These are phyloP conservation scores for Sebastes ruberrimus DNA, from an alignment of 2,797 vertebrate species.

Conservation along the genomic window DNA sequence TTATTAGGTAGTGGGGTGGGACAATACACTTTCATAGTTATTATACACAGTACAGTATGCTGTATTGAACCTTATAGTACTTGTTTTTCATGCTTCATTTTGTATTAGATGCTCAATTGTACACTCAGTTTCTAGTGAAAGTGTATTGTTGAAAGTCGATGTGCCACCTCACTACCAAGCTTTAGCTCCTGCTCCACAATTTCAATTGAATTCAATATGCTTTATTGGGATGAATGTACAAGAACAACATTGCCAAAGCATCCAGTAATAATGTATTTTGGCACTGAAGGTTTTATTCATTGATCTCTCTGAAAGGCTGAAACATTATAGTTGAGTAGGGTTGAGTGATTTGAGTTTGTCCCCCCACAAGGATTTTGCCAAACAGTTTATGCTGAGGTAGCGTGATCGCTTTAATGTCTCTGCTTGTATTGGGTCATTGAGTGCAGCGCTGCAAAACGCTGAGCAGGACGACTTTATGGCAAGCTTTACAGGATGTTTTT, in stretches of 20 bases:
- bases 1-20: too few species aligned
- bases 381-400: not conserved
- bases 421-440: not conserved
- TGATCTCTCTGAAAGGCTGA: not conserved
- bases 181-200: not conserved
- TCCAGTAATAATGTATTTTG: not conserved
- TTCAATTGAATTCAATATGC: too few species aligned
- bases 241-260: too few species aligned
- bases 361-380: not conserved
- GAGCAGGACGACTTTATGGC: not conserved
- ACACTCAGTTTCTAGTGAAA: not conserved
- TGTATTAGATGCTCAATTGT: not conserved
- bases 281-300: not conserved
- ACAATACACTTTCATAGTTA: too few species aligned
- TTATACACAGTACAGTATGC: not conserved
- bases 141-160: not conserved
- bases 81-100: not conserved
- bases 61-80: not conserved
- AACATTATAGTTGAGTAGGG: not conserved
- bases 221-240: too few species aligned
- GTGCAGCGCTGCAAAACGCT: not conserved
- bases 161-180: too few species aligned
- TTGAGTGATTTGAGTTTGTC: not conserved
- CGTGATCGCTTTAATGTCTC: not conserved
- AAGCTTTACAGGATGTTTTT: not conserved